Base-by-base conservation (phyloP, 2,888 invertebrate species). In the Drosophila cognata region DNA sequence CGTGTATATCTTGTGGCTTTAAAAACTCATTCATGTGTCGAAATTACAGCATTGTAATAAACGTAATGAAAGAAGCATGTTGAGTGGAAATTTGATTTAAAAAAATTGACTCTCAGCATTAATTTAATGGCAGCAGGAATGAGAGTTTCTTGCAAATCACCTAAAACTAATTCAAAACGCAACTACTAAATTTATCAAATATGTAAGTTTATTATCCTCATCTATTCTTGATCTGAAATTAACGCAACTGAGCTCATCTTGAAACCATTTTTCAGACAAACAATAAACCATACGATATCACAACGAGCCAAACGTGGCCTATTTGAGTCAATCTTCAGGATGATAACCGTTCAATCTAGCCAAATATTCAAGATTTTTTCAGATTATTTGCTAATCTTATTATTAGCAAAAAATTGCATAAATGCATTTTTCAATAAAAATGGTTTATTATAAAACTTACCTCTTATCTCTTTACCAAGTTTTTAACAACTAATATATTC, bases 11-110 rank as follows among this genome's bases (percentile, higher is more conserved):
- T 66, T 81, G 83, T 59, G 67, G 61, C 75, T 81, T 72, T 66
- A 60, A 70, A 81, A 79, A 70, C 53, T 72, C 80, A 82, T 74
- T 87, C 84, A 82, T 76, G 72, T 53, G 55, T 59, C 63, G 79
- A 74, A 77, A 86, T 84, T 82, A 50, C 52, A 59, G 38, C 63
- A 61, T 67, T 66, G 46, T 53, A 59, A 48, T 43, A 31, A 63
- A 38, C 33, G n/a, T 48, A 51, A 53, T 69, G 57, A 64, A 56
- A 65, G 52, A 77, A 61, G 18, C 31, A 28, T 29, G n/a, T 18
- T 13, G 6, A 48, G 28, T 28, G 41, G 53, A 62, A 41, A 52
- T 21, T 7, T 55, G 43, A 50, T 57, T 28, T 16, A 3, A 11
- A 57, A 43, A 10, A 66, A 43, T 11, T 21, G 62, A 31, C 13